phyloP scores from a whole-genome alignment of 2,888 invertebrate genomes.

The Alcis repandata region DNA sequence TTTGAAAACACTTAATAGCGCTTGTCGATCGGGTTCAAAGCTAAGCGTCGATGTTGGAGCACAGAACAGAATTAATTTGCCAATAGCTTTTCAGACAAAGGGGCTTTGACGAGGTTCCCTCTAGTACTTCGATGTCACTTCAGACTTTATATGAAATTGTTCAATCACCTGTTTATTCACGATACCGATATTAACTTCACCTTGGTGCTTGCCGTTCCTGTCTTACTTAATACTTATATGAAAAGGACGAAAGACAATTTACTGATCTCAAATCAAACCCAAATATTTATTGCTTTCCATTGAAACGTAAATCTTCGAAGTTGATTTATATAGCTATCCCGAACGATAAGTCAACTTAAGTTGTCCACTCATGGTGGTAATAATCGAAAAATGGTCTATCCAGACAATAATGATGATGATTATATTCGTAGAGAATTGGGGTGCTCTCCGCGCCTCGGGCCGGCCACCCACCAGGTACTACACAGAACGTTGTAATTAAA shows the following conservation, averaged over 20 bases:
- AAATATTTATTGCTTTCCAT: slow-evolving; percentile 4
- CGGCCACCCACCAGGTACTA: slow-evolving; percentile 72
- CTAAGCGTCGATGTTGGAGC: slow-evolving; percentile 56
- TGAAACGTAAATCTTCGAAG: slow-evolving; percentile 7
- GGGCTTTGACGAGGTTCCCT: slow-evolving; percentile 65
- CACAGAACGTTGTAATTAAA: slow-evolving; percentile 73
- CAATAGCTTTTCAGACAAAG: slow-evolving; percentile 70
- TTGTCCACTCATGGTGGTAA: slow-evolving; percentile 60
- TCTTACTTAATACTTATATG: background rate
- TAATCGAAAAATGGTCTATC: slow-evolving; percentile 61
- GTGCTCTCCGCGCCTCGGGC: slow-evolving; percentile 59
- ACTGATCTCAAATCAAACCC: background rate
- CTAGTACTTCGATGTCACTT: slow-evolving; percentile 50
- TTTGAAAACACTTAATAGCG: slow-evolving; percentile 63
- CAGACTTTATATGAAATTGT: slow-evolving; percentile 33
- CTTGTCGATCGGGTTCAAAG: slow-evolving; percentile 65
- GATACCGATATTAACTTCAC: slow-evolving; percentile 19
- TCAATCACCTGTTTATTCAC: slow-evolving; percentile 21
- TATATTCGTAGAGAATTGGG: slow-evolving; percentile 63
- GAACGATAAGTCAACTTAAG: slow-evolving; percentile 49
- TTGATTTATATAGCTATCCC: slow-evolving; percentile 32
- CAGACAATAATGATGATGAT: slow-evolving; percentile 66
- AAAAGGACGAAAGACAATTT: slow-evolving; percentile 1
- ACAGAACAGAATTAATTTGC: slow-evolving; percentile 71
- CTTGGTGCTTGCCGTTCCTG: background rate